These are phyloP conservation scores for Mungos mungo DNA, from an alignment of 2,113 vertebrate genomes.

Conservation along the genomic window DNA sequence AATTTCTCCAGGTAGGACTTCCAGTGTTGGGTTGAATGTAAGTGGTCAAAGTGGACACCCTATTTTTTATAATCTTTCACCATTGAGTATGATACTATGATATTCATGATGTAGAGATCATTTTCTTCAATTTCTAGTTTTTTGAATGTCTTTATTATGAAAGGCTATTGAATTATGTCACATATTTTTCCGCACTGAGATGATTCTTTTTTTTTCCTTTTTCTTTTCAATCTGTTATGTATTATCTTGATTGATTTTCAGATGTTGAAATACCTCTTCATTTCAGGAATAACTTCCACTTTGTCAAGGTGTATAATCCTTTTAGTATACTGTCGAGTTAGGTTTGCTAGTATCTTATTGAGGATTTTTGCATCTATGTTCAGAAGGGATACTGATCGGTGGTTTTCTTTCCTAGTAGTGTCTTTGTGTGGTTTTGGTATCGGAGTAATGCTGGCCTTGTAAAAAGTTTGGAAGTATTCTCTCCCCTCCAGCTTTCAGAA, in stretches of 20 bases:
- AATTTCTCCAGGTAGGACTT: not conserved
- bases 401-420: not conserved
- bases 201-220: not conserved
- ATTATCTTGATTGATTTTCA: not conserved
- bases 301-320: not conserved
- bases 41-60: not conserved
- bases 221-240: not conserved
- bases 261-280: not conserved
- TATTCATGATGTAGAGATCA: not conserved
- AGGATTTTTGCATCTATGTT: not conserved
- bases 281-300: not conserved
- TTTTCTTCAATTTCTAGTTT: not conserved
- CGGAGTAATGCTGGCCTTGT: not conserved
- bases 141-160: not conserved
- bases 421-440: not conserved
- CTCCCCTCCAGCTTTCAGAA: not conserved
- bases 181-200: not conserved
- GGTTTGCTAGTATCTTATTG: not conserved
- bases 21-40: not conserved
- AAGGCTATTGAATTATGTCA: not conserved
- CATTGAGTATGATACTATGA: not conserved
- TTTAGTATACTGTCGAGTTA: not conserved
- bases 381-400: not conserved
- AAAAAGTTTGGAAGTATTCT: not conserved
- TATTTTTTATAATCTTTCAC: not conserved